These are phyloP conservation scores for Podarcis cretensis DNA, from an alignment of 2,113 vertebrate genomes.

Conservation along the genomic window DNA sequence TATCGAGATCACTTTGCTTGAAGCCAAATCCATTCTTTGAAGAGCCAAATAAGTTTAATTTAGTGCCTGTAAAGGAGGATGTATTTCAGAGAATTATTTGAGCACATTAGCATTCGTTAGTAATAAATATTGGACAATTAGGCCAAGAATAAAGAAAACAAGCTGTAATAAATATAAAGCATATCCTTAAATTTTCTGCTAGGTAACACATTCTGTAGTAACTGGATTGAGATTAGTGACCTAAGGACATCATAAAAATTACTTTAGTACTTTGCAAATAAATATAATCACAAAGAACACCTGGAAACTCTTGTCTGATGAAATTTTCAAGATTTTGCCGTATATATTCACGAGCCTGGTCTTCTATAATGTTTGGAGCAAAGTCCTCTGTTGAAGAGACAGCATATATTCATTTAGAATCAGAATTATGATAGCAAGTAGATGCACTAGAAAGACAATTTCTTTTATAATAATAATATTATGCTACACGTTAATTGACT, in stretches of 20 bases:
- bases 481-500: not conserved
- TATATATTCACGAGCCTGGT: constrained; percentile 88
- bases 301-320: constrained; percentile 86
- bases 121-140: not conserved
- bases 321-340: constrained; percentile 87
- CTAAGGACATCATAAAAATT: not conserved
- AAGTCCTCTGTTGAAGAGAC: constrained; percentile 82
- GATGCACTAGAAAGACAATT: constrained; percentile 28
- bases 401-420: constrained; percentile 11
- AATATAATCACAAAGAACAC: constrained; percentile 64
- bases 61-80: constrained; percentile 80
- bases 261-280: not conserved
- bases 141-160: not conserved
- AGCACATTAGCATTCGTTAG: not conserved
- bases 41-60: constrained; percentile 90
- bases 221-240: not conserved
- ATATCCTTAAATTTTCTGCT: not conserved
- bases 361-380: constrained; percentile 83
- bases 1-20: constrained; percentile 93
- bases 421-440: constrained; percentile 29
- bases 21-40: constrained; percentile 98
- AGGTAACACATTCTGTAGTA: not conserved
- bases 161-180: not conserved
- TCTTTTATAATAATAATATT: not conserved
- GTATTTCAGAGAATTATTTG: not conserved